A percentile compares a stretch with the other conserved stretches of the same genome.
phyloP scores from a whole-genome alignment of 2,797 vertebrate genomes.

The Gila robusta region DNA sequence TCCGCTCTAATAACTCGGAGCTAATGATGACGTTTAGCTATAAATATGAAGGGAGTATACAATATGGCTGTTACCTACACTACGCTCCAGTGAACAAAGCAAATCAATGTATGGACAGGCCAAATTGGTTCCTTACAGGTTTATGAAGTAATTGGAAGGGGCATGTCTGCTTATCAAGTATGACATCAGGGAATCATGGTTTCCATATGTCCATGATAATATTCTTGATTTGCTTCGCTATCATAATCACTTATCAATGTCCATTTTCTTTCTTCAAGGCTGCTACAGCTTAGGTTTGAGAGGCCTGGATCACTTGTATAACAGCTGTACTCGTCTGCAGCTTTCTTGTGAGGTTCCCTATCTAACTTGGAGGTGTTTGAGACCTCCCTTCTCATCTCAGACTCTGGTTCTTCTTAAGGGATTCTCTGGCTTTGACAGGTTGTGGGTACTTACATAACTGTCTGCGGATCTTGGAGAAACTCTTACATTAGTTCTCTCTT shows the following conservation, averaged over 20 bases:
- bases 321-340: not conserved
- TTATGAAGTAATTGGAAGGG: not conserved
- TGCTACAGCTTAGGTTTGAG: not conserved
- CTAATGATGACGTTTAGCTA: conserved; percentile 66
- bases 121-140: not conserved
- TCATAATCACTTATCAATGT: not conserved
- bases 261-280: not conserved
- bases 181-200: not conserved
- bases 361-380: not conserved
- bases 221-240: not conserved
- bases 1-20: conserved; percentile 62
- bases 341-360: conserved; percentile 8
- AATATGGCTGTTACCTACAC: conserved; percentile 20
- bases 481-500: not conserved
- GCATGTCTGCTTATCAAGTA: conserved; percentile 13
- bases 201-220: not conserved
- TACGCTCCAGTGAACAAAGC: conserved; percentile 7
- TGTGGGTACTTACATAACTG: conserved; percentile 19
- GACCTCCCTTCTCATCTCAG: conserved; percentile 10
- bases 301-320: not conserved
- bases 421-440: conserved; percentile 23
- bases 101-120: conserved; percentile 20
- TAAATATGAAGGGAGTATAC: conserved; percentile 40
- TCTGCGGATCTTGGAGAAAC: not conserved
- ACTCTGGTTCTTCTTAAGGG: conserved; percentile 2